These are phyloP conservation scores for Calcarius lapponicus DNA, from an alignment of 2,797 vertebrate species.

Conservation along the genomic window DNA sequence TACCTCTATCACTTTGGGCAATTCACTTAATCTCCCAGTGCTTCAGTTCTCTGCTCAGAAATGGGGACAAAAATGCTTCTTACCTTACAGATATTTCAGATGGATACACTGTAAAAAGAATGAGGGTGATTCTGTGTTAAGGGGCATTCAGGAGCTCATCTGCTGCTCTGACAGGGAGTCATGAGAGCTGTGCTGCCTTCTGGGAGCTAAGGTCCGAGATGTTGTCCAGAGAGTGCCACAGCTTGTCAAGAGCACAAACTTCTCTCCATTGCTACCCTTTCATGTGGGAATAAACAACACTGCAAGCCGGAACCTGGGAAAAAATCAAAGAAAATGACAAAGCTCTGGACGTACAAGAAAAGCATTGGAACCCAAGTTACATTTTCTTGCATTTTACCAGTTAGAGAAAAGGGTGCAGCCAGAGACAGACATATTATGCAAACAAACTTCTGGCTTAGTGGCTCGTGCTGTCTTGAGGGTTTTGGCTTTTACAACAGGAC, in stretches of 20 bases:
- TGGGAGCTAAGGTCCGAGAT: not conserved
- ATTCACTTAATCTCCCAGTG: not conserved
- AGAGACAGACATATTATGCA: not conserved
- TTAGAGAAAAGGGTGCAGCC: not conserved
- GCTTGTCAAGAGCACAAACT: not conserved
- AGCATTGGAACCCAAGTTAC: not conserved
- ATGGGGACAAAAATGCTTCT: not conserved
- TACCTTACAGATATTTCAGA: not conserved
- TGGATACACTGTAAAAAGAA: not conserved
- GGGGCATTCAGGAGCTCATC: not conserved
- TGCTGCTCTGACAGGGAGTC: not conserved
- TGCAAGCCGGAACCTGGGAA: not conserved
- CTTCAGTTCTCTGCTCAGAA: conserved; percentile 8
- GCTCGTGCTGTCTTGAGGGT: not conserved
- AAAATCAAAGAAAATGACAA: not conserved
- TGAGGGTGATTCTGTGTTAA: not conserved
- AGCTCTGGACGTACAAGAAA: not conserved
- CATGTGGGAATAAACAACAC: not conserved
- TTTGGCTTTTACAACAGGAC: not conserved
- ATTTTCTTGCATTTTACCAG: not conserved
- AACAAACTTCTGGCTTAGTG: not conserved
- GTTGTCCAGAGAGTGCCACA: not conserved
- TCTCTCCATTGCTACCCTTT: not conserved
- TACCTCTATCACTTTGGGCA: conserved; percentile 1
- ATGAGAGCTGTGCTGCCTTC: not conserved